phyloP scores from a whole-genome alignment of 2,888 invertebrate genomes.

The Carpatolechia fugitivella region DNA sequence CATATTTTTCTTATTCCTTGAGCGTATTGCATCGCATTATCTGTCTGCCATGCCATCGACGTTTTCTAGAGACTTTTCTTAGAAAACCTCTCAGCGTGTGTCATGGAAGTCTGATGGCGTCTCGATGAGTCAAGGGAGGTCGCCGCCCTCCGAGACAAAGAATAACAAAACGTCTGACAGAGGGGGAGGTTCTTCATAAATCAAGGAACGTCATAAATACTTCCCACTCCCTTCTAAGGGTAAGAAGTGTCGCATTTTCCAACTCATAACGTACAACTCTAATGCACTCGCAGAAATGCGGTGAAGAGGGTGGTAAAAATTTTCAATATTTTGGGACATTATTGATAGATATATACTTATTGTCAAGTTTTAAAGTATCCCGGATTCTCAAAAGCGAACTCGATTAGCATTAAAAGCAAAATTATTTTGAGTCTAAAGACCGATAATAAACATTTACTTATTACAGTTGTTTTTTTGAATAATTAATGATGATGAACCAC shows the following conservation, averaged over 20 bases:
- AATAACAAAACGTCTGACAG: slow-evolving; percentile 50
- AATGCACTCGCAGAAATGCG: slow-evolving; percentile 46
- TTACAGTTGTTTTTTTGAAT: too few species aligned
- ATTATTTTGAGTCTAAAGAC: too few species aligned
- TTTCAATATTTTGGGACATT: slow-evolving; percentile 2
- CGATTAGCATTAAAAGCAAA: too few species aligned
- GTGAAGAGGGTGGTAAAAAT: slow-evolving; percentile 18
- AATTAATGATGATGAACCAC: too few species aligned
- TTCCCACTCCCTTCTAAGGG: slow-evolving; percentile 42
- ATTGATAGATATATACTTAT: too few species aligned
- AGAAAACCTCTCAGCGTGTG: not conserved
- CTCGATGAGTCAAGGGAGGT: slow-evolving; percentile 34
- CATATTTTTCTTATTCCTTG: too few species aligned
- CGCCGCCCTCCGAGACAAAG: slow-evolving; percentile 43
- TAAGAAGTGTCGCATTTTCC: slow-evolving; percentile 62
- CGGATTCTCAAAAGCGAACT: too few species aligned
- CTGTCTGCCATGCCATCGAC: too few species aligned
- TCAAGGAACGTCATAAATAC: slow-evolving; percentile 60
- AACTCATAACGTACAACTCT: slow-evolving; percentile 52
- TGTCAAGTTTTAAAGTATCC: too few species aligned
- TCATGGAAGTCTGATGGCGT: not conserved
- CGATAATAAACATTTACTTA: too few species aligned
- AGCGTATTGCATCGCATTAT: not conserved
- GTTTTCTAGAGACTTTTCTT: not conserved
- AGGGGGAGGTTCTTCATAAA: slow-evolving; percentile 54